These are phyloP conservation scores for Enteromius paludinosus DNA, from an alignment of 2,797 vertebrate genomes.

Conservation along the genomic window DNA sequence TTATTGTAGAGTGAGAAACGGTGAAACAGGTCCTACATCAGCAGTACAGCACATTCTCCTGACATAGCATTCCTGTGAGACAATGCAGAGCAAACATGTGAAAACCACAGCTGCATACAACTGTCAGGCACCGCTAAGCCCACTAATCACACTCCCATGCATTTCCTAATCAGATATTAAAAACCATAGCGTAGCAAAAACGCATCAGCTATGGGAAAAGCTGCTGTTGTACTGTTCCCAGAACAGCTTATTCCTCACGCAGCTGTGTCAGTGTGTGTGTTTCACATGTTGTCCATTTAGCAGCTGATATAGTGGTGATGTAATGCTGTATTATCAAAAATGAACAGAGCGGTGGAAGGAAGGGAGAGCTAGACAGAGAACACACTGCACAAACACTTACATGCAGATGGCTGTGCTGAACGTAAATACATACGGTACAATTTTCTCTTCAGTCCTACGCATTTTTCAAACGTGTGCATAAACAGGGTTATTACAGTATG, in stretches of 20 bases:
- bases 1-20: background rate
- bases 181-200: constrained; percentile 25
- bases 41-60: background rate
- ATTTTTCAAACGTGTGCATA: background rate
- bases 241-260: constrained; percentile 3
- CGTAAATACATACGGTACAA: background rate
- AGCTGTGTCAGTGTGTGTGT: constrained; percentile 30
- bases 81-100: constrained; percentile 11
- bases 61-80: constrained; percentile 15
- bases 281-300: constrained; percentile 18
- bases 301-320: constrained; percentile 37
- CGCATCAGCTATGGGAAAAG: background rate
- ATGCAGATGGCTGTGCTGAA: constrained; percentile 15
- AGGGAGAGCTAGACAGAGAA: background rate
- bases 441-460: background rate
- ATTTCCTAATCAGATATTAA: constrained; percentile 18
- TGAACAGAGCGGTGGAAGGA: constrained; percentile 30
- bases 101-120: constrained; percentile 37
- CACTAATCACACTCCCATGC: constrained; percentile 3
- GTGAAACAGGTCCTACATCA: background rate
- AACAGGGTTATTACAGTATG: constrained; percentile 12
- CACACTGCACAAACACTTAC: constrained; percentile 1
- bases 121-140: constrained; percentile 40
- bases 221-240: background rate
- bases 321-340: constrained; percentile 33